These are phyloP conservation scores for Brachionus paranguensis DNA, from an alignment of 1,140 invertebrate species.

Conservation along the genomic window DNA sequence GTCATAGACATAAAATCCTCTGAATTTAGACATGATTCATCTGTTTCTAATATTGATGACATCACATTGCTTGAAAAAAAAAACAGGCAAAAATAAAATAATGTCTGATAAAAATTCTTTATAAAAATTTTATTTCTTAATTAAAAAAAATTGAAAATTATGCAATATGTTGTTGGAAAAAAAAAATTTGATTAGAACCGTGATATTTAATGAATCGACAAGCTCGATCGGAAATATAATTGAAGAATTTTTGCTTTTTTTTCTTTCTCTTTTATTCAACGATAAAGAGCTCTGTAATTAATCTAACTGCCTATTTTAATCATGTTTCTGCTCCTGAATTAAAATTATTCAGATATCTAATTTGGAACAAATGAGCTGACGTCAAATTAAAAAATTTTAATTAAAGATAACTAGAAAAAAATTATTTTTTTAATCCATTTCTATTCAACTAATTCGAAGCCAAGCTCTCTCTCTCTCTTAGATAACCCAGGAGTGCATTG, in stretches of 20 bases:
- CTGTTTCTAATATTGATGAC: too few relatives aligned
- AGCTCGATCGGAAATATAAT: not conserved
- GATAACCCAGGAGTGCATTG: not conserved
- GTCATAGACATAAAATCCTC: too few relatives aligned
- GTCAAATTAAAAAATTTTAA: not conserved
- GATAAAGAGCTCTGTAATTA: not conserved
- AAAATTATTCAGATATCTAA: not conserved
- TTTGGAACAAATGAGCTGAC: not conserved
- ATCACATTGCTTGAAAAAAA: too few relatives aligned
- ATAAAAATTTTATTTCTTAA: too few relatives aligned
- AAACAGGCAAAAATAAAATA: too few relatives aligned
- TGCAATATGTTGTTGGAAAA: not conserved
- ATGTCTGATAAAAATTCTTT: too few relatives aligned
- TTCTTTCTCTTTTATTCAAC: not conserved
- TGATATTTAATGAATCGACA: not conserved
- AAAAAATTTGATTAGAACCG: not conserved
- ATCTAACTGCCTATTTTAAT: not conserved
- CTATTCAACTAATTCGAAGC: not conserved
- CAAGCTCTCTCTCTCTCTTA: not conserved
- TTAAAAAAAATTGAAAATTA: too few relatives aligned
- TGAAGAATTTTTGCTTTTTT: not conserved
- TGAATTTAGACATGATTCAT: too few relatives aligned
- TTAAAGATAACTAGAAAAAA: not conserved
- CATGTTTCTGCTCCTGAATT: not conserved
- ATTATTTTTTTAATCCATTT: not conserved